Evolutionary conservation across 2,888 invertebrate genomes (phyloP).

Genomic region (Lathronympha strigana): DNA sequence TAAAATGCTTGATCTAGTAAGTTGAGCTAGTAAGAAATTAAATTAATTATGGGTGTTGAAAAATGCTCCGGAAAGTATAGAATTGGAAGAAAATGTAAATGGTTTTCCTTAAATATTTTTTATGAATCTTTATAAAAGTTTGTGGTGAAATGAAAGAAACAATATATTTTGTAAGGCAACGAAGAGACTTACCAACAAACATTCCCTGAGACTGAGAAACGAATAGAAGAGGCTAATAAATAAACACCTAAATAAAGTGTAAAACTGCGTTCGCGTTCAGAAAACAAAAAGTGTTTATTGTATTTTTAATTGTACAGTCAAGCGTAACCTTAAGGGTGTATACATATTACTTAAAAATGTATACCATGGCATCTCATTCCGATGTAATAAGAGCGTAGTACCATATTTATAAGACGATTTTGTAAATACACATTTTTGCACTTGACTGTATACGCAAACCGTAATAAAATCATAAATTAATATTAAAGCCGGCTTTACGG

Average conservation of each 20-base stretch:
- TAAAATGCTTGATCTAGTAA: conserved; percentile 73
- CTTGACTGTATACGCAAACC: too few relatives aligned
- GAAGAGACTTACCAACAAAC: conserved; percentile 82
- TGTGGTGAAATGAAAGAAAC: conserved; percentile 68
- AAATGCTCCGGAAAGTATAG: conserved; percentile 52
- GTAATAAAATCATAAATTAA: too few relatives aligned
- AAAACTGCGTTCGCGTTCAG: conserved; percentile 33
- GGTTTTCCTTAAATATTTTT: conserved; percentile 77
- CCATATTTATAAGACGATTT: too few relatives aligned
- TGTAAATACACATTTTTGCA: too few relatives aligned
- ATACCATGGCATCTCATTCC: too few relatives aligned
- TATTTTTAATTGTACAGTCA: too few relatives aligned
- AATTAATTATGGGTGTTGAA: conserved; percentile 51
- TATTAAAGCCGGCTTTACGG: too few relatives aligned
- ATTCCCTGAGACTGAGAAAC: conserved; percentile 82
- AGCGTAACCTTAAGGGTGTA: too few relatives aligned
- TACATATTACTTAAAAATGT: too few relatives aligned
- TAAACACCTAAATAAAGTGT: conserved; percentile 60
- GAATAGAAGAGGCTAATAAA: conserved; percentile 77
- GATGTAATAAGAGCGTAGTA: too few relatives aligned
- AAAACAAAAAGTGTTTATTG: too few relatives aligned
- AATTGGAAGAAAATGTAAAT: conserved; percentile 54
- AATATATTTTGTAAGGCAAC: conserved; percentile 80
- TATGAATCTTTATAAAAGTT: conserved; percentile 70
- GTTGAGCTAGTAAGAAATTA: conserved; percentile 65